These are phyloP conservation scores for Lutraria rhynchaena DNA, from an alignment of 1,140 invertebrate genomes.

Conservation along the genomic window DNA sequence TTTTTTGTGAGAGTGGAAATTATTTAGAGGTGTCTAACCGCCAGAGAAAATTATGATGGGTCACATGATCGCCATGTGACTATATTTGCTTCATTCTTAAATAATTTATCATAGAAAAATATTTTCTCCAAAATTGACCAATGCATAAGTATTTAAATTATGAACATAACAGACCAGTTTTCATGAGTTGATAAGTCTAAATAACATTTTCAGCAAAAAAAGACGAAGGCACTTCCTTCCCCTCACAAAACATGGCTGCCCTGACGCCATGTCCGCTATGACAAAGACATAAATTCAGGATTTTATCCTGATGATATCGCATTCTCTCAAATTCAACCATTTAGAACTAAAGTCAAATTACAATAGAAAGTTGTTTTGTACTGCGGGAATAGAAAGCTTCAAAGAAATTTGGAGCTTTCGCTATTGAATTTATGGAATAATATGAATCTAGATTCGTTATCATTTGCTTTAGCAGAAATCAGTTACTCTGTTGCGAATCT, in stretches of 20 bases:
- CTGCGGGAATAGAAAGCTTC: conserved; percentile 81
- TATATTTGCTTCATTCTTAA: too few species aligned
- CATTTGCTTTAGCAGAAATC: conserved; percentile 98
- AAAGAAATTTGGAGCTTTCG: conserved; percentile 83
- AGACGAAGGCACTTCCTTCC: not conserved
- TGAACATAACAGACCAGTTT: too few species aligned
- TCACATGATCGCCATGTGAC: too few species aligned
- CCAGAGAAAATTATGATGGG: too few species aligned
- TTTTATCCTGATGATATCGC: conserved; percentile 69
- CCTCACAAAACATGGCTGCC: conserved; percentile 70
- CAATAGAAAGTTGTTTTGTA: conserved; percentile 70
- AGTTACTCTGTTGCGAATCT: conserved; percentile 97
- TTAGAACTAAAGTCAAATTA: conserved; percentile 61
- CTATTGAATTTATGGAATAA: conserved; percentile 90
- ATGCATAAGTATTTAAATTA: too few species aligned
- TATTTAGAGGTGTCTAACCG: too few species aligned
- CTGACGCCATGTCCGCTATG: conserved; percentile 77
- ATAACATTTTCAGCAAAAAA: too few species aligned
- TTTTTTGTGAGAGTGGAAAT: too few species aligned
- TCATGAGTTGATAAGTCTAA: too few species aligned
- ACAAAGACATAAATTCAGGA: conserved; percentile 69
- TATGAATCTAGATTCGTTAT: conserved; percentile 99
- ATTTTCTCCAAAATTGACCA: too few species aligned
- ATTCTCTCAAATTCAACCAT: not conserved
- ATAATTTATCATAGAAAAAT: too few species aligned